A percentile compares a stretch with the other conserved stretches of the same genome.
Conservation (phyloP, 1,140 invertebrate species). For the Vanessa tameamea region DNA sequence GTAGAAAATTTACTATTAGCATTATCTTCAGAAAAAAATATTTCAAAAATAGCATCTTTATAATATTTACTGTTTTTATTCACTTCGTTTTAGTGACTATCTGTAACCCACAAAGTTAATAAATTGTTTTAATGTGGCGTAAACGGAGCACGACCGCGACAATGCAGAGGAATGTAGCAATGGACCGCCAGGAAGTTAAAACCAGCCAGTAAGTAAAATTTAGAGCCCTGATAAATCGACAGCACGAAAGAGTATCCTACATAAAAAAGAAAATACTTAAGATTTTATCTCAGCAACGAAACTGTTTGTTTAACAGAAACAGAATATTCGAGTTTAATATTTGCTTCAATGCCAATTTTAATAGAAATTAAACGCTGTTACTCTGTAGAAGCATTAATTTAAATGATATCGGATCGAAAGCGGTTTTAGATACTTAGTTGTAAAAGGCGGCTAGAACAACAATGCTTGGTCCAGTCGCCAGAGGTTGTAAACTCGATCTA, state of each 20-base stretch:
- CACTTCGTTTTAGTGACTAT: not conserved
- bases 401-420: conserved; percentile 43
- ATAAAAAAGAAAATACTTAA: not conserved
- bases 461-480: conserved; percentile 44
- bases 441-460: conserved; percentile 37
- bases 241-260: not conserved
- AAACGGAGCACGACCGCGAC: conserved; percentile 49
- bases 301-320: too few species aligned
- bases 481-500: conserved; percentile 51
- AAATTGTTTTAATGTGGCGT: conserved; percentile 56
- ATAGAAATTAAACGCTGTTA: not conserved
- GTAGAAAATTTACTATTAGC: too few species aligned
- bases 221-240: not conserved
- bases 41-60: too few species aligned
- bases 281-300: too few species aligned
- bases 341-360: not conserved
- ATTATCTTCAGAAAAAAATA: too few species aligned
- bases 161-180: conserved; percentile 54
- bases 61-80: not conserved
- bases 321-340: not conserved
- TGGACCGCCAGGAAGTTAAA: conserved; percentile 40
- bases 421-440: conserved; percentile 34
- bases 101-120: conserved; percentile 44
- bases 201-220: not conserved
- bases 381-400: conserved; percentile 28